phyloP scores from a whole-genome alignment of 2,113 vertebrate genomes.

The Proterorhinus semilunaris region DNA sequence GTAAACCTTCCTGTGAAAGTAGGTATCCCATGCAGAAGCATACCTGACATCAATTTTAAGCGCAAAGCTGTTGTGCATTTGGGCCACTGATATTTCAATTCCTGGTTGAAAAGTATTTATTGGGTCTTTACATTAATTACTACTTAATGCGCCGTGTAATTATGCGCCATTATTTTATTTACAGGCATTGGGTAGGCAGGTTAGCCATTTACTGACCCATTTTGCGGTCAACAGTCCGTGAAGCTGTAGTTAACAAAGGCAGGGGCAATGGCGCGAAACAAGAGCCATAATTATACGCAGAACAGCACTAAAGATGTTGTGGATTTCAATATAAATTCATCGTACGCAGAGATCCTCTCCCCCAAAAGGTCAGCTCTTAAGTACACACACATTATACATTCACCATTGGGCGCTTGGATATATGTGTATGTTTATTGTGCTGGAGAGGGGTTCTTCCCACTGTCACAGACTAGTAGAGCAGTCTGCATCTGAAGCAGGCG shows the following conservation, averaged over 20 bases:
- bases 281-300: neutral
- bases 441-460: neutral
- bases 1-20: too few relatives aligned
- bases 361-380: neutral
- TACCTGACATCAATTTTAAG: too few relatives aligned
- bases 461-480: conserved; percentile 2
- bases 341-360: neutral
- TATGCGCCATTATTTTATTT: neutral
- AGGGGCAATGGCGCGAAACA: neutral
- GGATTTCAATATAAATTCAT: conserved; percentile 3
- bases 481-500: conserved; percentile 35
- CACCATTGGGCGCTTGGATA: neutral
- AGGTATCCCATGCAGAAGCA: too few relatives aligned
- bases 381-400: neutral
- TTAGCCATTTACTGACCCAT: neutral
- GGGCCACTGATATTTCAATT: too few relatives aligned
- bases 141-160: neutral
- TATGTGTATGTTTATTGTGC: neutral
- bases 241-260: neutral
- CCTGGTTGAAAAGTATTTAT: conserved; percentile 2
- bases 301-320: conserved; percentile 1
- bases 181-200: neutral
- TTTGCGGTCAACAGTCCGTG: neutral
- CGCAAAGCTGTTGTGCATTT: too few relatives aligned
- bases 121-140: neutral